phyloP scores from a whole-genome alignment of 2,888 invertebrate species.

The Campopleginae sp. region DNA sequence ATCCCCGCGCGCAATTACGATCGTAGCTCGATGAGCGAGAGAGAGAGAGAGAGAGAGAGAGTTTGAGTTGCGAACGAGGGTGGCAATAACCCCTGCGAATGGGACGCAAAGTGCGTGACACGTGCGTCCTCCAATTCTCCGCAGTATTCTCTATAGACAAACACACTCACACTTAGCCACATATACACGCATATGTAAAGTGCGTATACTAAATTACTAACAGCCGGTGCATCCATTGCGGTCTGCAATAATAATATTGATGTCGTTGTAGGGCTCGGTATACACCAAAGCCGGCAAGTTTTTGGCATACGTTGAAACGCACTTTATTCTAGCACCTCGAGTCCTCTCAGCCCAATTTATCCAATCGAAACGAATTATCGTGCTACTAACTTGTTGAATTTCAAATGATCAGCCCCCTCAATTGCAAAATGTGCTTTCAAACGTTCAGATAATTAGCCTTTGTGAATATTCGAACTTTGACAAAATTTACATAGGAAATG shows the following conservation, averaged over 20 bases:
- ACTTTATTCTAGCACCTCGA: constrained; percentile 46
- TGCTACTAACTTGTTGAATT: constrained; percentile 13
- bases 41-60: too few relatives aligned
- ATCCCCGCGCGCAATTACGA: constrained; percentile 32
- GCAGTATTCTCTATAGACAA: constrained; percentile 15
- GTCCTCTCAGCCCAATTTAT: constrained; percentile 51
- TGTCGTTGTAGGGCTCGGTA: constrained; percentile 39
- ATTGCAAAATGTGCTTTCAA: constrained; percentile 16
- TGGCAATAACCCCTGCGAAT: constrained; percentile 56
- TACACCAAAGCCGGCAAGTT: constrained; percentile 32
- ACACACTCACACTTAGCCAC: not conserved
- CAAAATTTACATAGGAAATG: not conserved
- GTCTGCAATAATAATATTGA: constrained; percentile 61
- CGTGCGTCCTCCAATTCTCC: constrained; percentile 58
- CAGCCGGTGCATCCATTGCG: constrained; percentile 62
- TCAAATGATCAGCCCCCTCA: constrained; percentile 35
- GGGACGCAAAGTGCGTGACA: constrained; percentile 58
- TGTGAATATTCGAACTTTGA: not conserved
- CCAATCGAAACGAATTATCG: constrained; percentile 42
- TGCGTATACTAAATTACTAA: constrained; percentile 18
- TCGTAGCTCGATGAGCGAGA: constrained; percentile 51
- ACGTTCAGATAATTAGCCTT: not conserved
- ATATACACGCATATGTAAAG: not conserved
- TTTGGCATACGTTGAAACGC: constrained; percentile 52
- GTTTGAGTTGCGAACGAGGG: constrained; percentile 45